Percentiles rank a stretch among this genome's conserved stretches.
Conservation (phyloP, 1,140 invertebrate genomes). For the Pteromalus puparum region DNA sequence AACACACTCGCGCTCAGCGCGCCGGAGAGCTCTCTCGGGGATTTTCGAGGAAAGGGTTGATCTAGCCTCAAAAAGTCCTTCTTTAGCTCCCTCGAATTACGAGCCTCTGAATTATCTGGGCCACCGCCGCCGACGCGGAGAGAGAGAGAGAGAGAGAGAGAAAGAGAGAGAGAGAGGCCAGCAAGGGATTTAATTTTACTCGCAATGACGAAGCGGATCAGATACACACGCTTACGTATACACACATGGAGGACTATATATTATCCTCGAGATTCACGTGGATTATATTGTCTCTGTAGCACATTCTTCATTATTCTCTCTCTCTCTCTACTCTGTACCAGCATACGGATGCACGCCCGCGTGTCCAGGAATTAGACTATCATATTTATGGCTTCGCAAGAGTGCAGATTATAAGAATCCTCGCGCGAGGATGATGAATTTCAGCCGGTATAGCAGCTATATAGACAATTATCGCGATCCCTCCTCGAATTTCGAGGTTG, state of each 20-base stretch:
- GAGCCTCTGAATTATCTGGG: neutral
- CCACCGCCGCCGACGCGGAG: neutral
- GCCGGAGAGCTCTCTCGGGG: neutral
- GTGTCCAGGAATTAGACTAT: neutral
- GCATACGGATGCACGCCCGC: neutral
- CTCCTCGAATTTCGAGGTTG: too few relatives aligned
- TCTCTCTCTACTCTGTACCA: neutral
- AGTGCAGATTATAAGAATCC: neutral
- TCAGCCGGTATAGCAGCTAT: neutral
- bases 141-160: too few relatives aligned
- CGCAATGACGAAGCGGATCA: neutral
- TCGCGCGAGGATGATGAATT: neutral
- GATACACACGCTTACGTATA: neutral
- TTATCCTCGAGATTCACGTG: neutral
- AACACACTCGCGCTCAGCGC: too few relatives aligned
- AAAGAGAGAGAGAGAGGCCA: neutral
- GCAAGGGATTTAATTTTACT: neutral
- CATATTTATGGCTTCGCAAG: neutral
- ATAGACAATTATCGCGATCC: too few relatives aligned
- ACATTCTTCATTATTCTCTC: neutral
- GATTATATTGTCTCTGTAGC: slow-evolving; percentile 5
- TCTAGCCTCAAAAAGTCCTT: neutral
- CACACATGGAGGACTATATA: neutral
- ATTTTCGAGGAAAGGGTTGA: neutral
- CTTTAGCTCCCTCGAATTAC: neutral